Evolutionary conservation across 2,888 invertebrate genomes (phyloP).

Genomic region (Pyrocoelia pectoralis): DNA sequence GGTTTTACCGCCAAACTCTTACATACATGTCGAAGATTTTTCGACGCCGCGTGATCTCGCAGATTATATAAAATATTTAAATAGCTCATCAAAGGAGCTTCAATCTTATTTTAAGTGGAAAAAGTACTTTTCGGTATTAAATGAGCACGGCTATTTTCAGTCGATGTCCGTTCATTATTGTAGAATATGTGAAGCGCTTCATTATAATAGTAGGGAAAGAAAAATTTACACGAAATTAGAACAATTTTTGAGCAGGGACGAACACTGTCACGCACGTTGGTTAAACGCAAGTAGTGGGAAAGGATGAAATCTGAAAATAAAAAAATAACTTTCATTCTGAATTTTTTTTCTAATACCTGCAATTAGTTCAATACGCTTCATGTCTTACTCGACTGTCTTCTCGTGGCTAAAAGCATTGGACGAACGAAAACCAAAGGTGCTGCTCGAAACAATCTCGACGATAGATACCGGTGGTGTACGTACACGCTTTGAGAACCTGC

Average conservation of each 20-base stretch:
- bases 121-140: conserved; percentile 63
- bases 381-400: no score
- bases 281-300: no score
- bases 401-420: no score
- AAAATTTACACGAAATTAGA: conserved; percentile 59
- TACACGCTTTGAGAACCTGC: no score
- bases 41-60: conserved; percentile 63
- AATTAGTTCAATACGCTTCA: no score
- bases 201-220: conserved; percentile 62
- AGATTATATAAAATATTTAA: conserved; percentile 62
- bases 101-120: conserved; percentile 68
- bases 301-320: background rate
- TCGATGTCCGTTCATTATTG: conserved; percentile 69
- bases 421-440: no score
- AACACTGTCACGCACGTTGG: no score
- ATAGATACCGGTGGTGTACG: no score
- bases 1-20: conserved; percentile 70
- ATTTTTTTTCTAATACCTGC: no score
- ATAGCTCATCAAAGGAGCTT: conserved; percentile 57
- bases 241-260: no score
- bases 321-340: no score
- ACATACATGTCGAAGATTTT: conserved; percentile 67
- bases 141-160: conserved; percentile 75
- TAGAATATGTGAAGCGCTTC: conserved; percentile 72
- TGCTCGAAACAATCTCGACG: no score